phyloP scores from a whole-genome alignment of 92 coral and sea anemone species.

The Blastomussa wellsi region DNA sequence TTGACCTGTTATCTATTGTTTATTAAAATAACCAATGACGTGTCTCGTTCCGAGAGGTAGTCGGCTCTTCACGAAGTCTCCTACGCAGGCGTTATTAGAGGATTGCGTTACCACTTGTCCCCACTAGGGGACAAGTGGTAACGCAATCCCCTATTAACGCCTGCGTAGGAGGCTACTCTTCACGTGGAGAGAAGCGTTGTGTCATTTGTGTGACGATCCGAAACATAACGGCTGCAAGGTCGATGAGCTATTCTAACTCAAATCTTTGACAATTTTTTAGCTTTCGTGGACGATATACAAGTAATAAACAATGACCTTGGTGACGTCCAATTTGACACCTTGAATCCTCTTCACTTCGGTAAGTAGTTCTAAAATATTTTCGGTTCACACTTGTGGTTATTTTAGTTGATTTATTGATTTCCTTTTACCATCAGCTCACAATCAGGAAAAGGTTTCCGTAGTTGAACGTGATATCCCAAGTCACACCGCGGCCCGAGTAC shows the following conservation, averaged over 20 bases:
- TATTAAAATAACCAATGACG: too few species aligned
- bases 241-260: neutral
- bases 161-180: too few species aligned
- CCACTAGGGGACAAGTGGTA: too few species aligned
- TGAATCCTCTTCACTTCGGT: neutral
- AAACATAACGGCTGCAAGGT: too few species aligned
- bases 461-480: slow-evolving; percentile 12
- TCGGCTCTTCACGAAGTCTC: too few species aligned
- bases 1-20: too few species aligned
- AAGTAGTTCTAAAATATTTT: neutral
- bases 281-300: neutral
- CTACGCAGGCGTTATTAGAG: too few species aligned
- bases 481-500: slow-evolving; percentile 43
- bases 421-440: neutral
- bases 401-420: neutral
- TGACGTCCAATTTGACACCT: neutral
- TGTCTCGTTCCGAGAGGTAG: too few species aligned
- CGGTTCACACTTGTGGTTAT: neutral
- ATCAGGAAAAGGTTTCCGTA: slow-evolving; percentile 7
- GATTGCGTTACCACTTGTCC: too few species aligned
- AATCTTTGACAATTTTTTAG: neutral
- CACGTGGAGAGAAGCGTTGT: too few species aligned
- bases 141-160: too few species aligned
- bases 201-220: too few species aligned
- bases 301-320: slow-evolving; percentile 21